Conservation (phyloP, 2,797 vertebrate genomes). For the Propithecus deckenii region DNA sequence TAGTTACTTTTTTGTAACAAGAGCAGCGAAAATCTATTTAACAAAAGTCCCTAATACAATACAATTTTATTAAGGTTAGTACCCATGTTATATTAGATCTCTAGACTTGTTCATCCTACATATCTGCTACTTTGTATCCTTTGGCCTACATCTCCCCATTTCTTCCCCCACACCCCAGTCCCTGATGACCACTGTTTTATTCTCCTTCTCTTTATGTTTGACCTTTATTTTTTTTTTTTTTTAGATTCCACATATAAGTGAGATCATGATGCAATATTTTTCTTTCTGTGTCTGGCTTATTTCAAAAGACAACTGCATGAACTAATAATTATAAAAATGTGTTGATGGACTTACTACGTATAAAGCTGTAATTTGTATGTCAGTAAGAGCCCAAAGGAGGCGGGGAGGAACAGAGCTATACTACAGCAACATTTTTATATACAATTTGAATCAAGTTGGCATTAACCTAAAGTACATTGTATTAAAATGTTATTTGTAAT, state of each 20-base stretch:
- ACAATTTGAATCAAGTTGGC: slow-evolving; percentile 19
- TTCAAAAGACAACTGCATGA: slow-evolving; percentile 46
- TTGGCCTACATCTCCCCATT: not conserved
- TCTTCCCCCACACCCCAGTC: not conserved
- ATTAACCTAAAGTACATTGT: slow-evolving; percentile 18
- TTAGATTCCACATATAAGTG: not conserved
- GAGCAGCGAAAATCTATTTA: not conserved
- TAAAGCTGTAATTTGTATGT: slow-evolving; percentile 41
- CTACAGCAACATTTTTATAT: slow-evolving; percentile 7
- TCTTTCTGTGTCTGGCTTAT: slow-evolving; percentile 40
- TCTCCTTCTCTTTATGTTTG: not conserved
- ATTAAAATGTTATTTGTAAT: not conserved
- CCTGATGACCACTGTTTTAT: not conserved
- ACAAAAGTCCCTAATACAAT: not conserved
- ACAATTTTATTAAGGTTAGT: not conserved
- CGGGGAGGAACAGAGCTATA: not conserved
- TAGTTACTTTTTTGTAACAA: not conserved
- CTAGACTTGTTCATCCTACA: not conserved
- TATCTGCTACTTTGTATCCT: not conserved
- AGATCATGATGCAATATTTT: slow-evolving; percentile 38
- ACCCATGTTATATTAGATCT: not conserved
- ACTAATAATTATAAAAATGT: slow-evolving; percentile 47
- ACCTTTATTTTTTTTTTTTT: not conserved
- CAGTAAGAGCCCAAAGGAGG: slow-evolving; percentile 4
- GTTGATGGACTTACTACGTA: slow-evolving; percentile 28